Percentiles rank a stretch among this genome's conserved stretches.
phyloP scores from a whole-genome alignment of 2,113 vertebrate species.

The Xenus cinereus region DNA sequence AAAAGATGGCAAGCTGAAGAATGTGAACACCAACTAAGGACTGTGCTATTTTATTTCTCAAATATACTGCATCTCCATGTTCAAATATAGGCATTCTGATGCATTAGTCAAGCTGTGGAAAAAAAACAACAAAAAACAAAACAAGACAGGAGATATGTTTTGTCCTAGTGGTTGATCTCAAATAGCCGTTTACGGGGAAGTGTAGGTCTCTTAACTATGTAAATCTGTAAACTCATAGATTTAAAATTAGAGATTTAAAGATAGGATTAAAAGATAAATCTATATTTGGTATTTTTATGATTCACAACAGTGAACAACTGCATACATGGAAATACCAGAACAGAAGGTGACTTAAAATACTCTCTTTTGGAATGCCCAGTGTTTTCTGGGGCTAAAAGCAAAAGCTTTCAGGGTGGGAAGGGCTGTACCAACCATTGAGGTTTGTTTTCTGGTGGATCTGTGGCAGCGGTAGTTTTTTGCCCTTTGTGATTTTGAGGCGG shows the following conservation, averaged over 20 bases:
- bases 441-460: not conserved
- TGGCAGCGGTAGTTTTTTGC: not conserved
- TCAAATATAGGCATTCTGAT: slow-evolving; percentile 21
- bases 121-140: not conserved
- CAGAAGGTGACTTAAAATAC: not conserved
- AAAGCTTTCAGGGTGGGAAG: not conserved
- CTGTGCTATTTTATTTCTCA: not conserved
- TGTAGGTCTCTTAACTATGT: not conserved
- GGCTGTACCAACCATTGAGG: not conserved
- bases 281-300: not conserved
- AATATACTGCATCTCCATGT: not conserved
- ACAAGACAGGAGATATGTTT: not conserved
- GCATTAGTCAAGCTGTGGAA: not conserved
- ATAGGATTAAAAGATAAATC: not conserved
- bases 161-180: slow-evolving; percentile 13
- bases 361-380: not conserved
- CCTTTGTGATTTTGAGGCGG: not conserved
- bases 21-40: not conserved
- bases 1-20: not conserved
- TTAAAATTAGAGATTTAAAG: not conserved
- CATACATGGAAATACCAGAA: not conserved
- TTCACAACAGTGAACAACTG: not conserved
- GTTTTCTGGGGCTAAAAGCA: not conserved
- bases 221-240: not conserved
- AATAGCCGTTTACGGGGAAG: not conserved